These are phyloP conservation scores for Pollimyrus isidori DNA, from an alignment of 2,113 vertebrate genomes.

Conservation along the genomic window DNA sequence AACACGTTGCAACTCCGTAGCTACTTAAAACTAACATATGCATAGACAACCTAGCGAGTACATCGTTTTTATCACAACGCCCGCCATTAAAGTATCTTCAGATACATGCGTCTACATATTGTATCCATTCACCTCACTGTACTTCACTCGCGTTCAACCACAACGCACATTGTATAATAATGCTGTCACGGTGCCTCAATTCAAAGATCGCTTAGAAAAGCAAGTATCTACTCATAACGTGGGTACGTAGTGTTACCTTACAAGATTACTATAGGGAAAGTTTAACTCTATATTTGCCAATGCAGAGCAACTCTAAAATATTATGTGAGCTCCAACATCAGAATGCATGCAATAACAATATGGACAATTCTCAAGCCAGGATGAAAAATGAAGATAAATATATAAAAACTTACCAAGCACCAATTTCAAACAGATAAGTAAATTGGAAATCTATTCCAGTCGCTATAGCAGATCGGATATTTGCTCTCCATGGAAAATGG, in stretches of 20 bases:
- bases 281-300: conserved; percentile 4
- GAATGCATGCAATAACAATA: neutral
- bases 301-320: neutral
- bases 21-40: neutral
- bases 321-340: neutral
- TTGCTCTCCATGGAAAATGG: neutral
- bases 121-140: neutral
- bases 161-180: neutral
- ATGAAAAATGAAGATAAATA: neutral
- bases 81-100: neutral
- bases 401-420: conserved; percentile 8
- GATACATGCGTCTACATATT: neutral
- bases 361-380: neutral
- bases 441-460: neutral
- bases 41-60: neutral
- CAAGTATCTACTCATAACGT: neutral
- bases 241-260: neutral
- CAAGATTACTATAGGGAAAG: neutral
- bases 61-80: neutral
- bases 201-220: neutral
- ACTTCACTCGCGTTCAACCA: neutral
- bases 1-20: neutral
- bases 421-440: neutral
- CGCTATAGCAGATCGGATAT: neutral
- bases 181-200: neutral